Percentiles rank a stretch among this genome's conserved stretches.
These are phyloP conservation scores for Ceyx cyanopectus DNA, from an alignment of 2,113 vertebrate genomes.

Conservation along the genomic window DNA sequence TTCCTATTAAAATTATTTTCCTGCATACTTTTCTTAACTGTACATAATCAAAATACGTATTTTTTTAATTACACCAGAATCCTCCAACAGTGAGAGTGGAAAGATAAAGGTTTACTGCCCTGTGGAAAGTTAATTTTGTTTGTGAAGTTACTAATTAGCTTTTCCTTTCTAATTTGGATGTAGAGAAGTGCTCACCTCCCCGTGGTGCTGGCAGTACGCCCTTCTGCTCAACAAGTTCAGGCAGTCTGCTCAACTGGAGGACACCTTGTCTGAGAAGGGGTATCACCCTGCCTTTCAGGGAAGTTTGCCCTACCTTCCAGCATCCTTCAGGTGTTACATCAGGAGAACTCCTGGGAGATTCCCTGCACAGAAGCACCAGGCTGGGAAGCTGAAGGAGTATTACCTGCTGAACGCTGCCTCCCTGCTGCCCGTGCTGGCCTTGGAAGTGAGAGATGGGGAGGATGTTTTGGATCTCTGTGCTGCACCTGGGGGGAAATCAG, in stretches of 20 bases:
- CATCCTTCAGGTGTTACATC: slow-evolving; percentile 84
- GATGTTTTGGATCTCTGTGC: slow-evolving; percentile 92
- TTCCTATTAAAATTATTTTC: neutral
- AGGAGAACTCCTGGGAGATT: slow-evolving; percentile 76
- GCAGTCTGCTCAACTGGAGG: slow-evolving; percentile 72
- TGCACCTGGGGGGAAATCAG: slow-evolving; percentile 93
- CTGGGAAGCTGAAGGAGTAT: slow-evolving; percentile 87
- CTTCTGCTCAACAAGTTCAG: slow-evolving; percentile 91
- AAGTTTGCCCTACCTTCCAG: slow-evolving; percentile 39
- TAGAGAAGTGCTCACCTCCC: slow-evolving; percentile 85
- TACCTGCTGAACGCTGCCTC: slow-evolving; percentile 95
- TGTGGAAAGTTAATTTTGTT: neutral
- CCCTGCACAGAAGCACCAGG: slow-evolving; percentile 85
- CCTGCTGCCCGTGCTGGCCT: slow-evolving; percentile 89
- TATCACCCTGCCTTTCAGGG: slow-evolving; percentile 78
- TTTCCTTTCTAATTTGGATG: neutral
- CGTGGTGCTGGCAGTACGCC: slow-evolving; percentile 88
- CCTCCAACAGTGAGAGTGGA: neutral
- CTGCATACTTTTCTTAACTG: accelerated
- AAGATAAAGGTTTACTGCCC: neutral
- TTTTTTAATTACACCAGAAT: neutral
- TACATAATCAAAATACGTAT: neutral
- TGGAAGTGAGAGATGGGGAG: slow-evolving; percentile 86
- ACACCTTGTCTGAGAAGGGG: slow-evolving; percentile 76
- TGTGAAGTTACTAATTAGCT: neutral